These are phyloP conservation scores for Torymus tubicola DNA, from an alignment of 2,888 invertebrate species.

Conservation along the genomic window DNA sequence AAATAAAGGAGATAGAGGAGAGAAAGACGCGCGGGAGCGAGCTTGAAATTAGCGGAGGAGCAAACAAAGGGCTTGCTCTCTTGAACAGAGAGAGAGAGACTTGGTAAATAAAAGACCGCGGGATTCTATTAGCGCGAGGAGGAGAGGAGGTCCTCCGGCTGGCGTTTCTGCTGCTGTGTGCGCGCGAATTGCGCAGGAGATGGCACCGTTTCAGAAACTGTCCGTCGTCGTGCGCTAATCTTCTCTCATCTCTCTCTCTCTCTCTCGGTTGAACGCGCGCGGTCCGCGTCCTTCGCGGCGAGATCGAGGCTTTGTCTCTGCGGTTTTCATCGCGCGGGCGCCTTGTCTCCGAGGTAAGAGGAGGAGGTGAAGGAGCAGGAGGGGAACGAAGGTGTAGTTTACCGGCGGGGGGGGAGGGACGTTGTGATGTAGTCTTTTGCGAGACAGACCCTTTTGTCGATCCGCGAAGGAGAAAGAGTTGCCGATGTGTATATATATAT, in stretches of 20 bases:
- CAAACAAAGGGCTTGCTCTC: constrained; percentile 60
- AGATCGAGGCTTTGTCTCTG: constrained; percentile 65
- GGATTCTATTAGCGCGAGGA: constrained; percentile 69
- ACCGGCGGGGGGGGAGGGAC: too few species aligned
- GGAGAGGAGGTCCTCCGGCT: constrained; percentile 33
- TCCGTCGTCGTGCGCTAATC: constrained; percentile 62
- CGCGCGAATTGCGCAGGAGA: constrained; percentile 45
- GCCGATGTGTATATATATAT: too few species aligned
- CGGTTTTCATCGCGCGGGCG: constrained; percentile 62
- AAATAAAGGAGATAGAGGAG: constrained; percentile 46
- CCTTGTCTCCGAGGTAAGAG: not conserved
- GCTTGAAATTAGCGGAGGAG: constrained; percentile 63
- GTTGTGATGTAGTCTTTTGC: too few species aligned
- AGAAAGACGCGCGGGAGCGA: constrained; percentile 49
- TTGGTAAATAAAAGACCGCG: constrained; percentile 69
- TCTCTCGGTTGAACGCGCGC: too few species aligned
- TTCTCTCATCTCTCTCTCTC: constrained; percentile 60
- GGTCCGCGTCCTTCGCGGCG: constrained; percentile 40
- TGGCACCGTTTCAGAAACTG: constrained; percentile 61
- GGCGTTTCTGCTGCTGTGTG: not conserved
- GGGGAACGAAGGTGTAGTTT: too few species aligned
- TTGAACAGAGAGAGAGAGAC: constrained; percentile 58
- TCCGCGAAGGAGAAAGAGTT: too few species aligned
- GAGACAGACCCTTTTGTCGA: too few species aligned
- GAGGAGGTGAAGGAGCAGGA: too few species aligned